phyloP scores from a whole-genome alignment of 2,797 vertebrate species.

The Typhlichthys subterraneus region DNA sequence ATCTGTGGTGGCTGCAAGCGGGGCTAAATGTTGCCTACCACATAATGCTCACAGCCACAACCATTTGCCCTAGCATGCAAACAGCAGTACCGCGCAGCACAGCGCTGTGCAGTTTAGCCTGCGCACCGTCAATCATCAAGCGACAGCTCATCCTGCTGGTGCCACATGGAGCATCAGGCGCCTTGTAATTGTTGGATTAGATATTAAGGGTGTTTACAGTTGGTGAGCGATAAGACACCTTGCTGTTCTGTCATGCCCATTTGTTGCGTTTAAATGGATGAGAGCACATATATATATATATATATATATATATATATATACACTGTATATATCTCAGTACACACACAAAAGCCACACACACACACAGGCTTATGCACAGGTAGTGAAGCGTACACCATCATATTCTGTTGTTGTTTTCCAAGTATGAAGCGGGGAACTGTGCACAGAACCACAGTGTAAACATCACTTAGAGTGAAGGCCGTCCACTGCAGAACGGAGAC shows the following conservation, averaged over 20 bases:
- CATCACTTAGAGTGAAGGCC: background rate
- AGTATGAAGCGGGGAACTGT: background rate
- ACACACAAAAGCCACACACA: background rate
- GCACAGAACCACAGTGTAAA: conserved; percentile 10
- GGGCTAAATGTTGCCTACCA: background rate
- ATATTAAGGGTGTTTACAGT: conserved; percentile 21
- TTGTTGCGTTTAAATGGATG: conserved; percentile 27
- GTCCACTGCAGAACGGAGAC: conserved; percentile 8
- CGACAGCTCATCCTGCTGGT: conserved; percentile 12
- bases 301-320: background rate
- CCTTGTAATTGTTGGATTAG: conserved; percentile 14
- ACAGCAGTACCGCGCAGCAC: conserved; percentile 11
- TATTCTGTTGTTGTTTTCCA: conserved; percentile 20
- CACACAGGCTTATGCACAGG: background rate
- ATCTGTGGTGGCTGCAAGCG: background rate
- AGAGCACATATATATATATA: background rate
- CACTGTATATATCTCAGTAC: background rate
- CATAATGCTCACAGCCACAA: background rate
- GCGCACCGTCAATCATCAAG: conserved; percentile 19
- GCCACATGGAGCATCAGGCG: conserved; percentile 14
- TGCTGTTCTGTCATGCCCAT: conserved; percentile 34
- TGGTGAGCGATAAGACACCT: conserved; percentile 34
- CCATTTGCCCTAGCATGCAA: background rate
- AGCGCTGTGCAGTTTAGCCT: conserved; percentile 17
- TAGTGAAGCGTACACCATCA: background rate